These are phyloP conservation scores for Torymus auratus DNA, from an alignment of 2,888 invertebrate genomes.

Conservation along the genomic window DNA sequence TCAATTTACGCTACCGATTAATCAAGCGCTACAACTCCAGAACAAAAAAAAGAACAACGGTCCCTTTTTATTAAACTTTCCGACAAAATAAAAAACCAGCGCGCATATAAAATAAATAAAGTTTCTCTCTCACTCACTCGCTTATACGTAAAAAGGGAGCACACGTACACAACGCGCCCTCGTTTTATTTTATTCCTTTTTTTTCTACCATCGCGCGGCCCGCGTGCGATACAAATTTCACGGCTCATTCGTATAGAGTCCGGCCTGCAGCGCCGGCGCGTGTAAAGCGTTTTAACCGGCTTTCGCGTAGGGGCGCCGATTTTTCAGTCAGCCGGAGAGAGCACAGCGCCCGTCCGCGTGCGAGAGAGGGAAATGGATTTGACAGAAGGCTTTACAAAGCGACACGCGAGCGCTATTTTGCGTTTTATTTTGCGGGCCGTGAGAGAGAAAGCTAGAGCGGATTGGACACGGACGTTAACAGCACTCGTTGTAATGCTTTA, in stretches of 20 bases:
- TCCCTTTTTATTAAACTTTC: constrained; percentile 49
- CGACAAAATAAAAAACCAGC: background rate
- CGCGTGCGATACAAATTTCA: constrained; percentile 52
- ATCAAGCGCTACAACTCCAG: constrained; percentile 41
- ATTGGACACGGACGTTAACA: constrained; percentile 75
- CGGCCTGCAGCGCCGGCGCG: constrained; percentile 1
- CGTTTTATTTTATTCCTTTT: constrained; percentile 19
- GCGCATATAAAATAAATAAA: constrained; percentile 52
- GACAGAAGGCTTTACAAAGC: constrained; percentile 73
- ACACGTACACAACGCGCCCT: background rate
- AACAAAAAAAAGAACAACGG: constrained; percentile 10
- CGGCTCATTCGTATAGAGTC: constrained; percentile 47
- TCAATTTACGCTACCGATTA: constrained; percentile 54
- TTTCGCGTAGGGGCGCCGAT: constrained; percentile 41
- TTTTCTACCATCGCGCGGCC: constrained; percentile 6
- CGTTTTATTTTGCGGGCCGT: constrained; percentile 70
- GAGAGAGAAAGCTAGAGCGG: constrained; percentile 61
- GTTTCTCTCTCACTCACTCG: constrained; percentile 3
- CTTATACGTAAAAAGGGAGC: too few relatives aligned
- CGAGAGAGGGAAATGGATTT: constrained; percentile 68
- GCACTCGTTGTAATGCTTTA: constrained; percentile 75
- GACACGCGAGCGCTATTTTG: constrained; percentile 64
- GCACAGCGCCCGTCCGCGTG: constrained; percentile 19
- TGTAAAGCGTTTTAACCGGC: constrained; percentile 55
- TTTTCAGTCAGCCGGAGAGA: constrained; percentile 58